Conservation (phyloP, 2,888 invertebrate genomes). For the Melieria picta region DNA sequence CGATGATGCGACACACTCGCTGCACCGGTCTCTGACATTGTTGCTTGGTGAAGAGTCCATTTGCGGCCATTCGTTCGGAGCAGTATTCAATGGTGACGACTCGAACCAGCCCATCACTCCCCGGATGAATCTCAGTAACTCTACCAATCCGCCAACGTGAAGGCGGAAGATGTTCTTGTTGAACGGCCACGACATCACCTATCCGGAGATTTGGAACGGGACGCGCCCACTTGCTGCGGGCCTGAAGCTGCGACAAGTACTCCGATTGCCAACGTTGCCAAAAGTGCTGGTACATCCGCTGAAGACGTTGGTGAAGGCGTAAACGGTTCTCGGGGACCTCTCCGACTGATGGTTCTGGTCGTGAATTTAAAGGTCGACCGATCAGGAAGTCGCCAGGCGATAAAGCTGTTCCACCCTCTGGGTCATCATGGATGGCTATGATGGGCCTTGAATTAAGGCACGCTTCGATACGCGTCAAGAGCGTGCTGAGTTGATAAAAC, state of each 20-base stretch:
- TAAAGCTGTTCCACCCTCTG: conserved; percentile 35
- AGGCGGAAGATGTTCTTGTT: conserved; percentile 2
- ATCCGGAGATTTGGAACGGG: conserved; percentile 25
- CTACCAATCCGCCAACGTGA: conserved; percentile 13
- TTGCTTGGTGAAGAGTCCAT: conserved; percentile 8
- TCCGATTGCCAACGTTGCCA: conserved; percentile 13
- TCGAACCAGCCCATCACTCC: conserved; percentile 2
- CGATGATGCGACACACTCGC: not conserved
- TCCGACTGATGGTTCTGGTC: too few species aligned
- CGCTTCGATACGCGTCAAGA: conserved; percentile 27
- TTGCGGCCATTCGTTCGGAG: not conserved
- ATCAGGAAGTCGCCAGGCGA: conserved; percentile 39
- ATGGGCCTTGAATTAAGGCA: conserved; percentile 32
- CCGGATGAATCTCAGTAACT: not conserved
- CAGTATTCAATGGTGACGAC: not conserved
- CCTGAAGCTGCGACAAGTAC: conserved; percentile 6
- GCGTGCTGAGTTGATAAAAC: conserved; percentile 27
- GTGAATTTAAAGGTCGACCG: conserved; percentile 27
- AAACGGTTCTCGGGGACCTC: conserved; percentile 32
- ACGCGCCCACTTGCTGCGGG: conserved; percentile 23
- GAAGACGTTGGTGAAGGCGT: conserved; percentile 2
- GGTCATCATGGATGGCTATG: conserved; percentile 30
- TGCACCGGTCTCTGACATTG: conserved; percentile 1
- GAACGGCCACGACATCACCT: conserved; percentile 25
- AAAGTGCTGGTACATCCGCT: conserved; percentile 18